Evolutionary conservation across 2,888 invertebrate species (phyloP).

Genomic region (Megaustenia siamemsis): DNA sequence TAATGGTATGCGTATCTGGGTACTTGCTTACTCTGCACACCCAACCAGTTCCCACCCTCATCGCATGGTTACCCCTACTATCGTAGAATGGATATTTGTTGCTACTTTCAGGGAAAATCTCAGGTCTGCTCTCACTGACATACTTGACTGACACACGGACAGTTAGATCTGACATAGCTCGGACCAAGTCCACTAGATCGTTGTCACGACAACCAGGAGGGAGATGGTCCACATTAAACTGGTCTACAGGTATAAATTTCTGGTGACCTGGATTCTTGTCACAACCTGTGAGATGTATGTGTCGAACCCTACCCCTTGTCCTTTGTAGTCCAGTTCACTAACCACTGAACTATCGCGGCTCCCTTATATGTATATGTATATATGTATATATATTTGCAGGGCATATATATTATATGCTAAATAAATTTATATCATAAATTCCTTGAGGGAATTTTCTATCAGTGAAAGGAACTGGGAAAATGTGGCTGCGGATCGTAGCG

Average conservation of each 20-base stretch:
- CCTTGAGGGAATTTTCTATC: no score
- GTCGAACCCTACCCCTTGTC: no score
- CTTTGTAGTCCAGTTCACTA: no score
- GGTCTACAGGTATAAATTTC: neutral
- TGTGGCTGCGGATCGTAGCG: no score
- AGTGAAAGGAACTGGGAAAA: no score
- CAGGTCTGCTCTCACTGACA: neutral
- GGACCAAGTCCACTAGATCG: neutral
- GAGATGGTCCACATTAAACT: neutral
- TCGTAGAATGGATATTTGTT: neutral
- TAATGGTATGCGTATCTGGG: neutral
- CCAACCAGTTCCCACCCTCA: neutral
- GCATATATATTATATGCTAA: no score
- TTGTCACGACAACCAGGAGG: neutral
- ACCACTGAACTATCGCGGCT: no score
- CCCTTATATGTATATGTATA: no score
- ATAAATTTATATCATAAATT: no score
- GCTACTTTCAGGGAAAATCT: neutral
- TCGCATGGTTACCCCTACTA: neutral
- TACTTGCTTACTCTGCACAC: neutral
- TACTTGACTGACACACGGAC: neutral
- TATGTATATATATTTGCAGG: no score
- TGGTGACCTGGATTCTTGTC: slow-evolving; percentile 15
- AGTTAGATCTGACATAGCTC: neutral
- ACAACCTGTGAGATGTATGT: no score